Evolutionary conservation across 2,797 vertebrate genomes (phyloP).

Genomic region (Sphenopsis melanotis): DNA sequence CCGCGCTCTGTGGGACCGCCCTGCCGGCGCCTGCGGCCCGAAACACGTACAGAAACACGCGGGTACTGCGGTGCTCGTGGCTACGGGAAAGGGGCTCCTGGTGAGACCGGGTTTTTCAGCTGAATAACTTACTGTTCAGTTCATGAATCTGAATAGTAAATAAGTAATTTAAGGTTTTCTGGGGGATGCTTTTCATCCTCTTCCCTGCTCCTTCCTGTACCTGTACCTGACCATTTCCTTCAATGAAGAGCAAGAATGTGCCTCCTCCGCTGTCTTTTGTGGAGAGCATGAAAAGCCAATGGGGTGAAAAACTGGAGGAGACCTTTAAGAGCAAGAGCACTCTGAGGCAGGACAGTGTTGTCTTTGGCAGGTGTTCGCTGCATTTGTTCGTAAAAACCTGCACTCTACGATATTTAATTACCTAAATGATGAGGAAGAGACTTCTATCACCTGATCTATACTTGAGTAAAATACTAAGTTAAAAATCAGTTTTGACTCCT

Average conservation of each 20-base stretch:
- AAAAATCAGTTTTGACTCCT: not conserved
- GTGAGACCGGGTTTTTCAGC: not conserved
- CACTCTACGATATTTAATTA: not conserved
- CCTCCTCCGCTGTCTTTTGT: not conserved
- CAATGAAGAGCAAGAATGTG: not conserved
- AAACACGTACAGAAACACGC: fast-evolving
- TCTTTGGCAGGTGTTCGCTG: not conserved
- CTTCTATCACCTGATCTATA: not conserved
- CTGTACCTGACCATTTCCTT: not conserved
- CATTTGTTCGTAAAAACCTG: not conserved
- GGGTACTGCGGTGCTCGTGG: fast-evolving
- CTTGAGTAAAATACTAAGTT: not conserved
- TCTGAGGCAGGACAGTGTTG: fast-evolving
- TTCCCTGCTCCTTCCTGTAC: not conserved
- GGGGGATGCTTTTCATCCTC: not conserved
- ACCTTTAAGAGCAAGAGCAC: not conserved
- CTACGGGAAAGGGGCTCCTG: not conserved
- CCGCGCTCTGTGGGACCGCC: fast-evolving
- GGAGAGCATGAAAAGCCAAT: not conserved
- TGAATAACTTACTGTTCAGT: not conserved
- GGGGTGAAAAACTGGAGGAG: not conserved
- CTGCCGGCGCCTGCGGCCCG: fast-evolving
- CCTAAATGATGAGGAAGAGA: not conserved
- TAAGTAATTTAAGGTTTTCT: not conserved
- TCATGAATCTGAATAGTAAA: not conserved